Base-by-base conservation (phyloP, 2,113 vertebrate genomes). In the Synodontis membranacea region DNA sequence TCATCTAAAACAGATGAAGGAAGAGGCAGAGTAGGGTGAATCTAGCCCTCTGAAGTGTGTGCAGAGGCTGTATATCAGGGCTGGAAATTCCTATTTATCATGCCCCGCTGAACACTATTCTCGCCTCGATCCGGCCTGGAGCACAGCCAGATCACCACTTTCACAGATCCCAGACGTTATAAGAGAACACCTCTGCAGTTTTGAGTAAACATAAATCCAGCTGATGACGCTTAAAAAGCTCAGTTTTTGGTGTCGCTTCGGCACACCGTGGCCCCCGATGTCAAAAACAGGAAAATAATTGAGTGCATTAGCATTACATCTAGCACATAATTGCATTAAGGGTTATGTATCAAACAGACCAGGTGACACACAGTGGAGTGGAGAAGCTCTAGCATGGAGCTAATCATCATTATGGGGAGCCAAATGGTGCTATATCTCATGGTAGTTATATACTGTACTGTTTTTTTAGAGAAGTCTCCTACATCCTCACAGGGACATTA, bases 161-260 rank as follows among this genome's bases (percentile, higher is more conserved):
- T 91, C 88, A 91, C 88, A 80, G 82, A 58, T 8, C 12, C 19
- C 52, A 84, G 82, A 86, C 42, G 28, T 19, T 91, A 62, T 92
- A 90, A 91, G 88, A 92, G 92, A 93, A 94, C 94, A 94, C 94
- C 92, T 94, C 92, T 92, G 92, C 89, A 92, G 93, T 91, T 90
- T 90, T 90, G 91, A 93, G 90, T 87, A 93, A 90, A 87, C 84
- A 93, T 94, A 92, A 94, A 94, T 93, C 91, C 90, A 86, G 88
- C 87, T 93, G 93, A 93, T 94, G 92, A 92, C 90, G 92, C 88
- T 91, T 95, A 93, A 94, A 95, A 91, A 92, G 91, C 89, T 93
- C 92, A 89, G 91, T 90, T 93, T 84, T 70, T 78, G 76, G 86
- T 91, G 92, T 91, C 75, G 91, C 92, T 90, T 91, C 92, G 83